A percentile compares a stretch with the other conserved stretches of the same genome.
phyloP scores from a whole-genome alignment of 2,888 invertebrate species.

The Drosophila hamatofila region DNA sequence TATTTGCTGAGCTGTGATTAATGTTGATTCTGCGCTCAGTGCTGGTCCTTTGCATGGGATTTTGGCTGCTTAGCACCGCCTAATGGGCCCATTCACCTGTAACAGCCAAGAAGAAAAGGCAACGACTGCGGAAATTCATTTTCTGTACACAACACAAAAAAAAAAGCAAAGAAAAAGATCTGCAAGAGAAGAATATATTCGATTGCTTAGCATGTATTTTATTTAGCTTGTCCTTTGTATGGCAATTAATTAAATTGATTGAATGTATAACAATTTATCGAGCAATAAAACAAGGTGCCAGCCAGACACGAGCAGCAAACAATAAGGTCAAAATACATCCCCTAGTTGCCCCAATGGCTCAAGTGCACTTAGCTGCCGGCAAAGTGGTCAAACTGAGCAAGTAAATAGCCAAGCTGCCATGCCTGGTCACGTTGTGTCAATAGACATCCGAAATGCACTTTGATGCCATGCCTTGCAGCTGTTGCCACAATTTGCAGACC shows the following conservation, averaged over 20 bases:
- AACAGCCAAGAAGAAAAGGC: conserved; percentile 14
- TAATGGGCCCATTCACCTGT: conserved; percentile 67
- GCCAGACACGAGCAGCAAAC: conserved; percentile 16
- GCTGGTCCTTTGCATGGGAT: conserved; percentile 51
- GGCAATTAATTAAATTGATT: conserved; percentile 76
- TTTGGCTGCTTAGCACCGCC: conserved; percentile 43
- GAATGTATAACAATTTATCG: conserved; percentile 65
- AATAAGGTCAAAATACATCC: conserved; percentile 29
- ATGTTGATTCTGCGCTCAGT: conserved; percentile 72
- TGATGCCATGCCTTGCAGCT: conserved; percentile 59
- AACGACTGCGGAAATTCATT: conserved; percentile 43
- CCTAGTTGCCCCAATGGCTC: conserved; percentile 17
- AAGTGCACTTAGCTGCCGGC: conserved; percentile 45
- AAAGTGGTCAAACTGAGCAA: conserved; percentile 20
- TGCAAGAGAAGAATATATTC: conserved; percentile 10
- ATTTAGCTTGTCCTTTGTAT: conserved; percentile 34
- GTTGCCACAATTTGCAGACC: conserved; percentile 46
- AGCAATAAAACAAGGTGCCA: conserved; percentile 52
- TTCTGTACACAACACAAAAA: conserved; percentile 11
- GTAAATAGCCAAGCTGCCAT: conserved; percentile 52
- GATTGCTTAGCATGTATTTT: conserved; percentile 38
- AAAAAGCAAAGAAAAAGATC: conserved; percentile 10
- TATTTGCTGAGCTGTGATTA: conserved; percentile 82
- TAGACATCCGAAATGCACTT: conserved; percentile 69
- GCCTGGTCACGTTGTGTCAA: conserved; percentile 77